Evolutionary conservation across 2,113 vertebrate species (phyloP).

Genomic region (Periophthalmus modestus): DNA sequence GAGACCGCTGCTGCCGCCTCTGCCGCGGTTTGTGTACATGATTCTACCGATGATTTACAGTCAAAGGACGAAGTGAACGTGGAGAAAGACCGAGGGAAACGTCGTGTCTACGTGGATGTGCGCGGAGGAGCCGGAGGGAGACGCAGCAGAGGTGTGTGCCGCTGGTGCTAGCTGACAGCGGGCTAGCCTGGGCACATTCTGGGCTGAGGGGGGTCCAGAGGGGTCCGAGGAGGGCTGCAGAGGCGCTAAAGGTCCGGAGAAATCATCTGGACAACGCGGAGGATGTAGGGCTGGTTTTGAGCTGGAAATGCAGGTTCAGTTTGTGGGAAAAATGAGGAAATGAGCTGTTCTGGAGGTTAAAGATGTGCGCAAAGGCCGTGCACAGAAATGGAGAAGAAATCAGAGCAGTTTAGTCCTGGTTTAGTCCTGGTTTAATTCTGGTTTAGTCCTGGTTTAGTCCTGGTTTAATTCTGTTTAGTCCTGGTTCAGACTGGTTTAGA

Average conservation of each 20-base stretch:
- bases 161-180: slow-evolving; percentile 46
- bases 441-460: too few relatives aligned
- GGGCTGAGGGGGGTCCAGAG: slow-evolving; percentile 32
- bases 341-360: not conserved
- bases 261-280: not conserved
- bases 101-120: not conserved
- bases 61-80: not conserved
- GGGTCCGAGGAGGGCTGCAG: not conserved
- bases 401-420: not conserved
- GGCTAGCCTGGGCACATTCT: slow-evolving; percentile 24
- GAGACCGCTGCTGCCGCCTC: slow-evolving; percentile 23
- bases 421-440: not conserved
- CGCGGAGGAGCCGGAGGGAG: not conserved
- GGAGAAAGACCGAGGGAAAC: not conserved
- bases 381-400: not conserved
- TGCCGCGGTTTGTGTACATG: not conserved
- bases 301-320: not conserved
- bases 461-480: too few relatives aligned
- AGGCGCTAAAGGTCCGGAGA: not conserved
- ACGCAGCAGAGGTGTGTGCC: not conserved
- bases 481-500: too few relatives aligned
- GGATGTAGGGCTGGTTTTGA: too few relatives aligned
- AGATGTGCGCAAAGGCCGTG: not conserved
- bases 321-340: too few relatives aligned
- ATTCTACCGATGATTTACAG: rapidly evolving